Conservation (phyloP, 2,113 vertebrate species). For the rat (Rattus norvegicus) region DNA sequence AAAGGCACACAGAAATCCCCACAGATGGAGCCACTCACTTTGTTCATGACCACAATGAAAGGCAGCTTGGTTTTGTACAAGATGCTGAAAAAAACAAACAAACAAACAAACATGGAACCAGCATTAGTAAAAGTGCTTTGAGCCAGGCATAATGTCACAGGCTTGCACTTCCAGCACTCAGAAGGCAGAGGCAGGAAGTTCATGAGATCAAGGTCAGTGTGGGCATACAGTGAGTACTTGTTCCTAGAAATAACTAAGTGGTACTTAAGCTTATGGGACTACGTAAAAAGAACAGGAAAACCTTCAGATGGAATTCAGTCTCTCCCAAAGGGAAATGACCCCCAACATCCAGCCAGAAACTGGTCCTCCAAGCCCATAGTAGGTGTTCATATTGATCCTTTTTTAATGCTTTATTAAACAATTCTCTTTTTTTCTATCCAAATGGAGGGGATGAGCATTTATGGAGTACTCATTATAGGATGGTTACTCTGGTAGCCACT, state of each 20-base stretch:
- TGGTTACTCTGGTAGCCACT: background rate
- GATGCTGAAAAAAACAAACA: conserved; percentile 88
- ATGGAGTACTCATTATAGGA: background rate
- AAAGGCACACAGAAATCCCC: background rate
- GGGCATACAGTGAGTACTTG: background rate
- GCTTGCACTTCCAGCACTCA: background rate
- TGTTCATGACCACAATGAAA: conserved; percentile 98
- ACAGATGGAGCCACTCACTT: conserved; percentile 87
- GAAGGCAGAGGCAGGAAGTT: background rate
- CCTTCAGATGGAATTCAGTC: background rate
- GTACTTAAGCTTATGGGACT: background rate
- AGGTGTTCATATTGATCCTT: background rate
- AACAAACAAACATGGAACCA: conserved; percentile 25
- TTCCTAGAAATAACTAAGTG: background rate
- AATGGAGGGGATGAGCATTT: background rate
- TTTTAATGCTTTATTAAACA: conserved; percentile 35
- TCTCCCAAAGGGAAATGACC: background rate
- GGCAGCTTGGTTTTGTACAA: conserved; percentile 99
- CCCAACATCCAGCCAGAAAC: background rate
- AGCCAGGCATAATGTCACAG: too few species aligned
- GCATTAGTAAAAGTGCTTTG: conserved; percentile 31
- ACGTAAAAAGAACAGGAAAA: background rate
- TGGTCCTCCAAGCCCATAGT: background rate
- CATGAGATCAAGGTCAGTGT: background rate
- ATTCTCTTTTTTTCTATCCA: background rate